Percentiles rank a stretch among this genome's conserved stretches.
phyloP scores from a whole-genome alignment of 2,888 invertebrate genomes.

The Ephialtes manifestator region DNA sequence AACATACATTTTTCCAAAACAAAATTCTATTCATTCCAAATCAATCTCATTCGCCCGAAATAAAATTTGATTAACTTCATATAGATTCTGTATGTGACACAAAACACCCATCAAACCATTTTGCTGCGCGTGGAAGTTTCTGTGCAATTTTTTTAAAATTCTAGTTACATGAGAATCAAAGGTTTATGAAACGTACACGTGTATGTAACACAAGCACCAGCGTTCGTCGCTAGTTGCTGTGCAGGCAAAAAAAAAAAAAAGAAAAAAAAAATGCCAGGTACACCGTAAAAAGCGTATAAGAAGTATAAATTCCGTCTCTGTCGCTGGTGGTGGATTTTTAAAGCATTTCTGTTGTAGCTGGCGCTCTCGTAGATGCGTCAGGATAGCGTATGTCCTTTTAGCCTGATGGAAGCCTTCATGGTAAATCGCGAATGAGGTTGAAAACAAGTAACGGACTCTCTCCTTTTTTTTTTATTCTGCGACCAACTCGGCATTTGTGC shows the following conservation, averaged over 20 bases:
- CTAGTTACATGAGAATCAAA: too few species aligned
- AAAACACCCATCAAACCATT: too few species aligned
- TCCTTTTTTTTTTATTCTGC: background rate
- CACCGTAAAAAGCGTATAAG: slow-evolving; percentile 15
- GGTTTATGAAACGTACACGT: background rate
- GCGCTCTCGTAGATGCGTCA: background rate
- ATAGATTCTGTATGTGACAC: too few species aligned
- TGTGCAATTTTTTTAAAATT: too few species aligned
- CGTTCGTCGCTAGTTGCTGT: background rate
- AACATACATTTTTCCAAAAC: too few species aligned
- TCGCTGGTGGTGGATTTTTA: background rate
- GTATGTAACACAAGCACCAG: background rate
- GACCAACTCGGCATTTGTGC: slow-evolving; percentile 14
- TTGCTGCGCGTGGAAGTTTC: too few species aligned
- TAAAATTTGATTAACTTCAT: too few species aligned
- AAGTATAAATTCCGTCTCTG: slow-evolving; percentile 32
- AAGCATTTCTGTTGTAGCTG: background rate
- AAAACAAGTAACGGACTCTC: slow-evolving; percentile 39
- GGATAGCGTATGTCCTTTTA: slow-evolving; percentile 18
- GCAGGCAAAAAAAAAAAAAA: slow-evolving; percentile 6
- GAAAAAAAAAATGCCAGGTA: slow-evolving; percentile 12
- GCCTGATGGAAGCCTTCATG: slow-evolving; percentile 26
- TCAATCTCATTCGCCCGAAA: too few species aligned
- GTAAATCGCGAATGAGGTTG: slow-evolving; percentile 47
- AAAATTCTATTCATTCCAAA: too few species aligned